Evolutionary conservation across 2,113 vertebrate species (phyloP), one percentile per base, ranked within the genome.

Genomic region (Sterrhoptilus dennistouni): DNA sequence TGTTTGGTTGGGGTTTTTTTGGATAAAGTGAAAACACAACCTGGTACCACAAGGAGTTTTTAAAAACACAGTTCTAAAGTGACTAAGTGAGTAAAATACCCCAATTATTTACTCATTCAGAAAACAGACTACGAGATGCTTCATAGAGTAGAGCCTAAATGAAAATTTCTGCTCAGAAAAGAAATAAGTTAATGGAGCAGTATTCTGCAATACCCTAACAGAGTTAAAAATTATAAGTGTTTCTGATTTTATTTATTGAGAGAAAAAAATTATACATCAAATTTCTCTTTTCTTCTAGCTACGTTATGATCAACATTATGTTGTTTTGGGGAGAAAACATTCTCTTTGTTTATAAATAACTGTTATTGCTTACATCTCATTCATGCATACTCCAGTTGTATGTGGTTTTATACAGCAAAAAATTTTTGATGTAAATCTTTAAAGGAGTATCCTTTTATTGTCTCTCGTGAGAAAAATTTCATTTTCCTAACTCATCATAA

Each of bases 41-140:
- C 40, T 21, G 3, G 14, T 59, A 49, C 66, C 10, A 49, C 0
- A 15, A 76, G 19, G 49, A 22, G 1, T 35, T 75, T 47, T 56
- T 23, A 5, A 68, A 49, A 38, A 77, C 28, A 36, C 1, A 28
- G 11, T 38, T 63, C 31, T 25, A 38, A 77, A 93, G 31, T 16
- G 1, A 61, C 13, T 47, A 21, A 0, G 0, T 38, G 10, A 90
- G 25, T 56, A 69, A 90, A 72, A 69, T 12, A 12, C 0, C 5
- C 4, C 12, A 31, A 35, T 44, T 65, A 74, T 70, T 75, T 83
- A 15, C 12, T 78, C 11, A 38, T 47, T 75, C 23, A 44, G 36
- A 75, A 56, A 27, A 47, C 9, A 72, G 25, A 50, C 13, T 12
- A 50, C 9, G 53, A 63, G 20, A 22, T 4, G 42, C 11, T 36